Percentiles rank a stretch among this genome's conserved stretches.
phyloP scores from a whole-genome alignment of 2,888 invertebrate species.

The Dynastes maya region DNA sequence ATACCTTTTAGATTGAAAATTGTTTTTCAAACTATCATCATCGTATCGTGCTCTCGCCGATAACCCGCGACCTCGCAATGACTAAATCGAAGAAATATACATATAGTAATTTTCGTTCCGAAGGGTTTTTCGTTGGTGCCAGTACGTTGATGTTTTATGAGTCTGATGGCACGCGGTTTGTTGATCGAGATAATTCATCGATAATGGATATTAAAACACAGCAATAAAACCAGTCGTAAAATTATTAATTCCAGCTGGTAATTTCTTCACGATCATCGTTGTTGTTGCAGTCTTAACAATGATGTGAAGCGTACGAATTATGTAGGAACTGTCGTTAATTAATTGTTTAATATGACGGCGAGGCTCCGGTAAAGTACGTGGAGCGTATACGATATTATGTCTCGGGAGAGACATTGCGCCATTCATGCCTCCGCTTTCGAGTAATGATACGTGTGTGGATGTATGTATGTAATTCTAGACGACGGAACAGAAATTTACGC shows the following conservation, averaged over 20 bases:
- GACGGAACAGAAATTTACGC: too few species aligned
- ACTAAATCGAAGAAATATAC: conserved; percentile 39
- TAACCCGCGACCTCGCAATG: too few species aligned
- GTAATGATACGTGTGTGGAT: too few species aligned
- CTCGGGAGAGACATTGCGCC: conserved; percentile 18
- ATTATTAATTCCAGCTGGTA: conserved; percentile 59
- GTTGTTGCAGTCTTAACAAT: conserved; percentile 16
- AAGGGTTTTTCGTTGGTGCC: conserved; percentile 60
- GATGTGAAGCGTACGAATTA: background rate
- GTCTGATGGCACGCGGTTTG: conserved; percentile 61
- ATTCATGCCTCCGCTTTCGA: conserved; percentile 1
- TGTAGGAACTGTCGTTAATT: background rate
- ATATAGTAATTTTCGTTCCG: conserved; percentile 58
- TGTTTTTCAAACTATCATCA: too few species aligned
- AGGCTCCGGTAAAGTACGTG: conserved; percentile 2
- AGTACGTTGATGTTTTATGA: conserved; percentile 57
- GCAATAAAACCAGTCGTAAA: conserved; percentile 59
- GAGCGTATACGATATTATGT: conserved; percentile 1
- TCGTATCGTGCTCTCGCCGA: too few species aligned
- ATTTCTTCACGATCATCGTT: conserved; percentile 50
- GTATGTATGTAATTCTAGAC: too few species aligned
- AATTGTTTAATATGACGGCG: background rate
- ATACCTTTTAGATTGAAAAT: too few species aligned
- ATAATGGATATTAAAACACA: conserved; percentile 53
- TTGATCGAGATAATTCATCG: conserved; percentile 59